Percentiles rank a stretch among this genome's conserved stretches.
phyloP scores from a whole-genome alignment of 2,888 invertebrate species.

The Norana najaformis region DNA sequence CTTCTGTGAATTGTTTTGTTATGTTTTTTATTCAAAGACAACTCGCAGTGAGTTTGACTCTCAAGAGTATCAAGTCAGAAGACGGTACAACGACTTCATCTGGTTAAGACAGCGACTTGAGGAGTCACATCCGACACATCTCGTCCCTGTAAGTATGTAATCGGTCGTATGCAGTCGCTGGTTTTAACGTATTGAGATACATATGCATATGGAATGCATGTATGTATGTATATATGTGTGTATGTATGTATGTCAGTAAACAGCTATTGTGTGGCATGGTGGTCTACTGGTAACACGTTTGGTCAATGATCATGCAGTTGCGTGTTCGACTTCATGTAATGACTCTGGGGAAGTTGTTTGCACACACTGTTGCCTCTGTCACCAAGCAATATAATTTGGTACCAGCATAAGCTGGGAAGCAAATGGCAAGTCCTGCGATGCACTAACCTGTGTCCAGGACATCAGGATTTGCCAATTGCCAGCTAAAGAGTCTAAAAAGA shows the following conservation, averaged over 20 bases:
- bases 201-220: no score
- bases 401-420: no score
- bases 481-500: no score
- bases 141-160: conserved; percentile 70
- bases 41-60: conserved; percentile 71
- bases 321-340: no score
- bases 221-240: neutral
- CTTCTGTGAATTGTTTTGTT: no score
- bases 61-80: conserved; percentile 70
- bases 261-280: neutral
- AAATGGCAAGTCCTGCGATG: no score
- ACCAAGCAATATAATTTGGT: no score
- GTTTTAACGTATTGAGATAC: neutral
- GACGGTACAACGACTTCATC: conserved; percentile 75
- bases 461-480: no score
- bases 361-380: no score
- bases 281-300: neutral
- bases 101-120: conserved; percentile 73
- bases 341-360: no score
- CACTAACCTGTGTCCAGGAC: no score
- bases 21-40: conserved; percentile 60
- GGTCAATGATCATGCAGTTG: no score
- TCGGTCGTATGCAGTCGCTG: neutral
- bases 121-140: conserved; percentile 71
- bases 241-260: neutral